Evolutionary conservation across 1,140 invertebrate genomes (phyloP), one percentile per base, ranked within the genome.

Genomic region (Oncopodura yosiiana): DNA sequence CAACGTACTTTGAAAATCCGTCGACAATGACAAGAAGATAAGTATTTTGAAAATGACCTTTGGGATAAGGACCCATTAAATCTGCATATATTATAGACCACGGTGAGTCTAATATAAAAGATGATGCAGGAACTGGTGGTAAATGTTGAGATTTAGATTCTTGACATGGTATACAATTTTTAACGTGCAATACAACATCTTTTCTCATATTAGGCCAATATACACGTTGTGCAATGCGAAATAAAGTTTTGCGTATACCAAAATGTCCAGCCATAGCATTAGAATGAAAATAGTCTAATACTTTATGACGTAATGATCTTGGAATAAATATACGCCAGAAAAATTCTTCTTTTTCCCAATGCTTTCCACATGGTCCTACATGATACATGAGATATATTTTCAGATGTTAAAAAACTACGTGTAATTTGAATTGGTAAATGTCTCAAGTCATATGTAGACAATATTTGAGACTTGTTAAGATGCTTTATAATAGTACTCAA

Each of bases 271-370:
- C 24, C 11, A 46, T 16, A n/a, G 18, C 19, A 18, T 38, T 23
- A 1, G 6, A 26, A 39, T 55, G 53, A 42, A 55, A 55, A 21
- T 41, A 32, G 5, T 23, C 19, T 9, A 55, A 11, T 0, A 55
- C 30, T 16, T 16, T 14, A 3, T 23, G 1, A 24, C 12, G 41
- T 29, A 55, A 23, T 6, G 16, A 21, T 3, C 32, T 19, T 24
- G 53, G 53, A 2, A 55, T 32, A 26, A 44, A 55, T 39, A 55
- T n/a, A n/a, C n/a, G n/a, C n/a, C n/a, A n/a, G n/a, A n/a, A n/a
- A n/a, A n/a, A n/a, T n/a, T n/a, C n/a, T n/a, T n/a, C n/a, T n/a
- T n/a, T n/a, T 29, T 24, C 23, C 29, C 26, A 19, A 49, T 11
- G 18, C 37, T 2, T 18, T 37, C 4, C 18, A 2, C 18, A 41